Percentiles rank a stretch among this genome's conserved stretches.
These are phyloP conservation scores for Sabatieria punctata DNA, from an alignment of 2,888 invertebrate species.

Conservation along the genomic window DNA sequence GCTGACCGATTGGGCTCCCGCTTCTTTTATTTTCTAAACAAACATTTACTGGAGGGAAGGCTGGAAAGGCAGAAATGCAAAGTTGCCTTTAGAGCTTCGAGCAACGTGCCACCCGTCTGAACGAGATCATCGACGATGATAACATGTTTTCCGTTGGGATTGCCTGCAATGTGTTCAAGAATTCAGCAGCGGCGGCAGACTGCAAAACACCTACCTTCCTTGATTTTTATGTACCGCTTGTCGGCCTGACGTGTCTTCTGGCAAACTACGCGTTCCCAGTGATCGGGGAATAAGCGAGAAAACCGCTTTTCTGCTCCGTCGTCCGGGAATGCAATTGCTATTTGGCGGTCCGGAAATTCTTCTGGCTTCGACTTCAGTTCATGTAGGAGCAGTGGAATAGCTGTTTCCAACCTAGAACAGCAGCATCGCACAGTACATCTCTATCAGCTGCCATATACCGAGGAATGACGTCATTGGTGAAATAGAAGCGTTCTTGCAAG, in stretches of 20 bases:
- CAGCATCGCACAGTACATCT: background rate
- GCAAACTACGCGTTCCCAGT: conserved; percentile 24
- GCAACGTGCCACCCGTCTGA: conserved; percentile 35
- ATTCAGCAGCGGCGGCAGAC: background rate
- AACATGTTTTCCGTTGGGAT: conserved; percentile 30
- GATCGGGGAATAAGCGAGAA: conserved; percentile 25
- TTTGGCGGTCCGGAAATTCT: conserved; percentile 12
- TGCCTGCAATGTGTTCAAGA: conserved; percentile 19
- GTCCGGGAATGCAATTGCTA: conserved; percentile 34
- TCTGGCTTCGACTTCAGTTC: conserved; percentile 19
- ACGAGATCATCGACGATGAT: conserved; percentile 35
- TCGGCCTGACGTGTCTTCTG: conserved; percentile 31
- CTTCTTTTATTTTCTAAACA: conserved; percentile 15
- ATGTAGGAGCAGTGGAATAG: conserved; percentile 29
- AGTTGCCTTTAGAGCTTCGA: conserved; percentile 32
- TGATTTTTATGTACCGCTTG: conserved; percentile 30
- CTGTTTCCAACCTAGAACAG: conserved; percentile 30
- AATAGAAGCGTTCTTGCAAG: conserved; percentile 36
- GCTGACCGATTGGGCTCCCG: conserved; percentile 29
- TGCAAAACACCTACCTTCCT: conserved; percentile 28
- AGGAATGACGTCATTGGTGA: conserved; percentile 33
- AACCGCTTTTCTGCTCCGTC: conserved; percentile 36
- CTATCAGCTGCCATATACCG: conserved; percentile 19
- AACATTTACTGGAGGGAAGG: background rate
- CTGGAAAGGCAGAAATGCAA: background rate